Evolutionary conservation across 2,113 vertebrate genomes (phyloP).

Genomic region (Poeciliopsis prolifica): DNA sequence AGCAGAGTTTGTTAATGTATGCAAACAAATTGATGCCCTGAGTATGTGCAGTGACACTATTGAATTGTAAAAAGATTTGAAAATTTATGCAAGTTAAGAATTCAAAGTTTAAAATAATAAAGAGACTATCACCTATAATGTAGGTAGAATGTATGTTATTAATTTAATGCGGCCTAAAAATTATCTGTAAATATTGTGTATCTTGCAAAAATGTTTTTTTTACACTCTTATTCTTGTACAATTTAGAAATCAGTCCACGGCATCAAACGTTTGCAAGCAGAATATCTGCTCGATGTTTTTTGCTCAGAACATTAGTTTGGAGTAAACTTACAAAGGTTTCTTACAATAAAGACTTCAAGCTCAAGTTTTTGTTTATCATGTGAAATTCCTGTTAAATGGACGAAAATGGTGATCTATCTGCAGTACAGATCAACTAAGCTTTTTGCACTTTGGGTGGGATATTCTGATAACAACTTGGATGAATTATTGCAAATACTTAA

Average conservation of each 20-base stretch:
- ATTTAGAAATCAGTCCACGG: background rate
- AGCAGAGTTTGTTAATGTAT: conserved; percentile 82
- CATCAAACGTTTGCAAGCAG: background rate
- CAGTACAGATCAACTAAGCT: background rate
- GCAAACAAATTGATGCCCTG: conserved; percentile 81
- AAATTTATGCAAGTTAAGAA: background rate
- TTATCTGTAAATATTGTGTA: conserved; percentile 7
- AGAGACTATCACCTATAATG: background rate
- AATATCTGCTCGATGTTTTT: no score
- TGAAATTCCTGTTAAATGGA: background rate
- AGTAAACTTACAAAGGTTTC: no score
- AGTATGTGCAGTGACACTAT: conserved; percentile 85
- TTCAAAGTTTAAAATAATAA: background rate
- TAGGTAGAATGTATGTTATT: background rate
- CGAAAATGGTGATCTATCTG: background rate
- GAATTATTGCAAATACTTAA: background rate
- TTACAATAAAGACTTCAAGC: background rate
- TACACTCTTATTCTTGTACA: background rate
- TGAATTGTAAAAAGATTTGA: conserved; percentile 70
- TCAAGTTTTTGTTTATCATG: background rate
- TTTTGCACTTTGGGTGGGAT: background rate
- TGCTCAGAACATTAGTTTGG: no score
- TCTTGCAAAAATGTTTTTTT: background rate
- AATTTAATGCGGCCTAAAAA: background rate
- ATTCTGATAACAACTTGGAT: background rate